Evolutionary conservation across 2,888 invertebrate species (phyloP), one percentile per base, ranked within the genome.

Genomic region (Hirtodrosophila alboralis): DNA sequence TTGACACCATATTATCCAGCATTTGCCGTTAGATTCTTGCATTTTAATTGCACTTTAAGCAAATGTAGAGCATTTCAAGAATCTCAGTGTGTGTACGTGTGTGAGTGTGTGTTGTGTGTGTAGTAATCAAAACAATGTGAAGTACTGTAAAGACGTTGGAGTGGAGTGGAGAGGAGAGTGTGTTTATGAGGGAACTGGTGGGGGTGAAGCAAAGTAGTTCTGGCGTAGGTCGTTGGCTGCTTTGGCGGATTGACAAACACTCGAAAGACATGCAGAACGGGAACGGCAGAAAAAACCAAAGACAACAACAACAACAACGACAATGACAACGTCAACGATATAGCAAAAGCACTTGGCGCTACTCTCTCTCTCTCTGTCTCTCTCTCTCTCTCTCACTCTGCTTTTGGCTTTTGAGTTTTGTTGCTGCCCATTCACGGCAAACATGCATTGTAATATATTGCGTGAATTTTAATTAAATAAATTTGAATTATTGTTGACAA

Each of bases 11-110:
- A 58, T 47, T 44, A 57, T 37, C 12, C 40, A 31, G 2, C 12
- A n/a, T 6, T 67, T 58, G 51, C 78, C 60, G 81, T 77, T 77
- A 72, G 58, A 53, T 44, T 64, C 60, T 60, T 47, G 66, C 66
- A 78, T 54, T 73, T 78, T 70, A 75, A 78, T 80, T 76, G 74
- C 74, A 56, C 59, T 64, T 68, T 58, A 61, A 63, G 59, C 74
- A 76, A 74, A 80, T 80, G 71, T 83, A 49, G 79, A 83, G 74
- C 79, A 83, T 76, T 71, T 66, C 47, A 30, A 52, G 52, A 34
- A 59, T 41, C 64, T 48, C 27, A 38, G 33, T 52, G 43, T 45
- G 23, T 23, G 23, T 3, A 7, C 8, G 23, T 23, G 36, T n/a
- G n/a, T n/a, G n/a, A n/a, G n/a, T n/a, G n/a, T n/a, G n/a, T n/a